phyloP scores from a whole-genome alignment of 2,113 vertebrate species.

The Galemys pyrenaicus region DNA sequence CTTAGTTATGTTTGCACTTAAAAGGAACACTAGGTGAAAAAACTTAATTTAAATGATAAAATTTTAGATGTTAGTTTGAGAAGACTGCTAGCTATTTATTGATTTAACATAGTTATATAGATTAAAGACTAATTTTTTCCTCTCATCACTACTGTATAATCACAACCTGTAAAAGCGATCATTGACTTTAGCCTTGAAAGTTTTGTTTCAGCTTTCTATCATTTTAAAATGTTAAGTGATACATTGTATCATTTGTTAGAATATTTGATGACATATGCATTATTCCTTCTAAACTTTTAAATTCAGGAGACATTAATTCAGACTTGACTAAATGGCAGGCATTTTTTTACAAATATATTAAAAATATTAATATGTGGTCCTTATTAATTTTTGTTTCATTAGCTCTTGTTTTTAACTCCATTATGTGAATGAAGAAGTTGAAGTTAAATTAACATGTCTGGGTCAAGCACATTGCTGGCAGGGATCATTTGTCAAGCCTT shows the following conservation, averaged over 20 bases:
- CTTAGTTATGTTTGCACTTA: neutral
- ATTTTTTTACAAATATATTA: neutral
- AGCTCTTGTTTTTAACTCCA: neutral
- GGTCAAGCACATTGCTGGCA: neutral
- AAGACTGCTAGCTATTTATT: neutral
- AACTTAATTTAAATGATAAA: neutral
- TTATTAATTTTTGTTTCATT: neutral
- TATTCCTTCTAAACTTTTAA: neutral
- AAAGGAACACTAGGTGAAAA: neutral
- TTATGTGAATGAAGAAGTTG: neutral
- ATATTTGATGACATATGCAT: neutral
- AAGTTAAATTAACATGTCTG: neutral
- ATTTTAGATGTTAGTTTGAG: neutral
- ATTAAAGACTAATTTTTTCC: neutral
- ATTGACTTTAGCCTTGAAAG: neutral
- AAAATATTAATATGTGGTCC: neutral
- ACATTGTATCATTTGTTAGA: neutral
- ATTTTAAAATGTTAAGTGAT: neutral
- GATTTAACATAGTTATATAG: neutral
- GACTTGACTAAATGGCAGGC: neutral
- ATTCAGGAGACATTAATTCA: neutral
- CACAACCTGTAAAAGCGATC: neutral
- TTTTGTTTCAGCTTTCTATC: conserved; percentile 7
- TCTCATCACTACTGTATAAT: neutral
- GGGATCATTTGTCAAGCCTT: neutral